Conservation (phyloP, 2,888 invertebrate species). For the Automeris io region DNA sequence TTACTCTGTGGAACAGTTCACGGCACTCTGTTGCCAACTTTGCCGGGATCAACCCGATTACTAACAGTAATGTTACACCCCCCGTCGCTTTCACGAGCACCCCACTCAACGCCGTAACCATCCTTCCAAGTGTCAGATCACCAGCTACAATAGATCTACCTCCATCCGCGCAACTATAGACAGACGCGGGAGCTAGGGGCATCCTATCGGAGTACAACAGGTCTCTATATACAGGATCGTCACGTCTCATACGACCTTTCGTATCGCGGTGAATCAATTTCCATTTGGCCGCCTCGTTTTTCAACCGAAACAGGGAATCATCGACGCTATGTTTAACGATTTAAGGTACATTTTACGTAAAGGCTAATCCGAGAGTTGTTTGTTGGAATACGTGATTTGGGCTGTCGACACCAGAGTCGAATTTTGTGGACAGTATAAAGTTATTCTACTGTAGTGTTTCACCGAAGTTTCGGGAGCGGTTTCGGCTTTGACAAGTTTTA, state of each 20-base stretch:
- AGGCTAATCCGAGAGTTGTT: conserved; percentile 45
- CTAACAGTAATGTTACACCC: conserved; percentile 63
- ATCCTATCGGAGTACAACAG: conserved; percentile 26
- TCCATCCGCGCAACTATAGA: conserved; percentile 19
- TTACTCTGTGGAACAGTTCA: conserved; percentile 28
- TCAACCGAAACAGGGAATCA: conserved; percentile 34
- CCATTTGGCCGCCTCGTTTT: conserved; percentile 46
- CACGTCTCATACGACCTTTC: conserved; percentile 49
- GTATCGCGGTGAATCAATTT: conserved; percentile 64
- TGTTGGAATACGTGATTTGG: conserved; percentile 69
- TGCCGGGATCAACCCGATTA: conserved; percentile 71
- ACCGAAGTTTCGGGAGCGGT: conserved; percentile 2
- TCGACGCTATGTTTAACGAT: conserved; percentile 20
- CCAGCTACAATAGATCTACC: conserved; percentile 34
- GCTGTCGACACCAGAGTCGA: conserved; percentile 46
- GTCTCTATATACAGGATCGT: conserved; percentile 22
- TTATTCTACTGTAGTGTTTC: not conserved
- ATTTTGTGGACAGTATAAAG: conserved; percentile 25
- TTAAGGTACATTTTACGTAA: conserved; percentile 51
- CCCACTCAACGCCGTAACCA: conserved; percentile 41
- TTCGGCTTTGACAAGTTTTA: no score
- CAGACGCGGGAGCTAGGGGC: conserved; percentile 27
- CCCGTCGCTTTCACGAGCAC: conserved; percentile 49
- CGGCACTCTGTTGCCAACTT: conserved; percentile 61
- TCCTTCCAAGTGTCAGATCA: conserved; percentile 28